These are phyloP conservation scores for Lucinisca nassula DNA, from an alignment of 2,888 invertebrate species.

Conservation along the genomic window DNA sequence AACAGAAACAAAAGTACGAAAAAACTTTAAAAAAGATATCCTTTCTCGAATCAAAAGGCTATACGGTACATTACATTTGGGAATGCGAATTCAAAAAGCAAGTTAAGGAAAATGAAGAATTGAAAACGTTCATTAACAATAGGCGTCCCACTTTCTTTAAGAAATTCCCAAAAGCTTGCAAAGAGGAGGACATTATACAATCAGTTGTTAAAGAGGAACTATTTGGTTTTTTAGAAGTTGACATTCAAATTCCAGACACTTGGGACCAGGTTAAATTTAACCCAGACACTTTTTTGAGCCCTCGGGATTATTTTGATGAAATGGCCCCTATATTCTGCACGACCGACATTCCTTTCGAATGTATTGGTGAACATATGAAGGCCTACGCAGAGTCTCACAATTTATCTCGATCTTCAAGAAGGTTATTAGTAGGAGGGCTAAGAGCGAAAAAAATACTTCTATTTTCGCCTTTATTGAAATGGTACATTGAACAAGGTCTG, in stretches of 20 bases:
- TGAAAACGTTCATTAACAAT: not conserved
- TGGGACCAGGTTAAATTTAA: not conserved
- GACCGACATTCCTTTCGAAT: conserved; percentile 19
- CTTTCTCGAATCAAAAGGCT: conserved; percentile 1
- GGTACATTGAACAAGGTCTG: conserved; percentile 50
- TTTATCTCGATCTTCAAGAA: conserved; percentile 1
- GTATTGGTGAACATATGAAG: conserved; percentile 38
- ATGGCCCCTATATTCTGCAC: conserved; percentile 36
- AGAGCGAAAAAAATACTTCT: conserved; percentile 32
- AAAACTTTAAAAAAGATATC: not conserved
- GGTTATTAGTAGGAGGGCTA: conserved; percentile 29
- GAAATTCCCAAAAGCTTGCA: not conserved
- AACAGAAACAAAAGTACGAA: not conserved
- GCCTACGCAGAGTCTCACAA: not conserved
- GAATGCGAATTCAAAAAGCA: conserved; percentile 31
- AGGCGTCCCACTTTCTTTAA: conserved; percentile 6
- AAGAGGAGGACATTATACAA: conserved; percentile 2
- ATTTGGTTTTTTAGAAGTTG: conserved; percentile 38
- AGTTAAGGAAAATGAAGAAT: not conserved
- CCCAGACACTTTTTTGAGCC: conserved; percentile 2
- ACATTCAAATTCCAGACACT: conserved; percentile 25
- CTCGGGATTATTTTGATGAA: conserved; percentile 32
- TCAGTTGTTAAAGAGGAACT: not conserved
- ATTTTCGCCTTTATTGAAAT: conserved; percentile 32
- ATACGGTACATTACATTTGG: conserved; percentile 13